Percentiles rank a stretch among this genome's conserved stretches.
These are phyloP conservation scores for Phallusia fumigata DNA, from an alignment of 23 tunicate genomes.

Conservation along the genomic window DNA sequence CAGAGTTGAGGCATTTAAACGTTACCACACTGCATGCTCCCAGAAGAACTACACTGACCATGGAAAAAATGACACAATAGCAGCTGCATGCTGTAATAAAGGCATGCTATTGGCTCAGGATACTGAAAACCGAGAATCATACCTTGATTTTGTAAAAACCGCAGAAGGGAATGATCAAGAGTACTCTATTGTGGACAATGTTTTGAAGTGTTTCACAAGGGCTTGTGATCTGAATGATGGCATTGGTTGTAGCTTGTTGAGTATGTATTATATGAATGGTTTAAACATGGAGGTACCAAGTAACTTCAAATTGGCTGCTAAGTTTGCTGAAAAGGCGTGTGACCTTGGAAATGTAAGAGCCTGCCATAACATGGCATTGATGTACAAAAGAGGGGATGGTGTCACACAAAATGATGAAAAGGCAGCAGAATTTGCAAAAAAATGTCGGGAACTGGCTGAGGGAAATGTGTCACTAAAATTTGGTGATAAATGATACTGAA, in stretches of 20 bases:
- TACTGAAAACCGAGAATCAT: slow-evolving; percentile 7
- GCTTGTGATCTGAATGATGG: slow-evolving; percentile 60
- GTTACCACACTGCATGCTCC: slow-evolving; percentile 53
- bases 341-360: slow-evolving; percentile 54
- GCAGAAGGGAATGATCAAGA: neutral
- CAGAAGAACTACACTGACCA: slow-evolving; percentile 58
- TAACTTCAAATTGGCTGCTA: slow-evolving; percentile 50
- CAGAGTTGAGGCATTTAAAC: slow-evolving; percentile 40
- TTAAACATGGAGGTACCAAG: slow-evolving; percentile 21
- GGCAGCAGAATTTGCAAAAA: slow-evolving; percentile 33
- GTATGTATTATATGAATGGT: slow-evolving; percentile 59
- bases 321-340: slow-evolving; percentile 76
- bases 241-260: slow-evolving; percentile 61
- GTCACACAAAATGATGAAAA: slow-evolving; percentile 36
- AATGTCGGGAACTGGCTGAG: slow-evolving; percentile 27
- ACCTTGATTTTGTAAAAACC: neutral
- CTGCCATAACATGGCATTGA: slow-evolving; percentile 70
- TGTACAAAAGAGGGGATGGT: slow-evolving; percentile 83
- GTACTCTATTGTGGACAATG: neutral
- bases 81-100: slow-evolving; percentile 60
- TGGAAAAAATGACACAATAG: slow-evolving; percentile 76
- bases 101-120: slow-evolving; percentile 42
- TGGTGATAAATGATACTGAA: slow-evolving; percentile 29
- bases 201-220: slow-evolving; percentile 33
- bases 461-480: slow-evolving; percentile 44